These are phyloP conservation scores for Podarcis muralis DNA, from an alignment of 2,113 vertebrate genomes.

Conservation along the genomic window DNA sequence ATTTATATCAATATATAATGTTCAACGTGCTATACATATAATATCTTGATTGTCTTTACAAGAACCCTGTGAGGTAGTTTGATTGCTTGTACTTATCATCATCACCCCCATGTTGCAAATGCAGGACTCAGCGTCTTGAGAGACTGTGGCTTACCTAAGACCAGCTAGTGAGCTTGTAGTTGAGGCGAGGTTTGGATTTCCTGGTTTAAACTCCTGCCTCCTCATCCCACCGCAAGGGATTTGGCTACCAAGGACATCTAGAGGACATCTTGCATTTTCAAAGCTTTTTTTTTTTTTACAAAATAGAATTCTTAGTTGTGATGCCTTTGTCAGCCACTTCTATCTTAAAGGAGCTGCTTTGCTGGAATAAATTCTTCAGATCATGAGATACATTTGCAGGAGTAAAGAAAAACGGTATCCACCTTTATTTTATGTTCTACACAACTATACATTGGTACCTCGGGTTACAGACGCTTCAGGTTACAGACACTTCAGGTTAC, in stretches of 20 bases:
- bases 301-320: background rate
- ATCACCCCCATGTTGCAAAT: background rate
- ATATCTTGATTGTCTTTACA: background rate
- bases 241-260: background rate
- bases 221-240: background rate
- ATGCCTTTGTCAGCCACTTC: background rate
- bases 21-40: background rate
- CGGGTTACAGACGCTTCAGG: too few relatives aligned
- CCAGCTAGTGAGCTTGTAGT: background rate
- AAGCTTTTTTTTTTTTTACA: background rate
- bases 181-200: background rate
- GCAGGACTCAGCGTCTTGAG: background rate
- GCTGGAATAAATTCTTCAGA: background rate
- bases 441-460: too few relatives aligned
- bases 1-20: background rate
- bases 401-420: background rate
- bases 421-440: background rate
- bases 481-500: too few relatives aligned
- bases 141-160: background rate
- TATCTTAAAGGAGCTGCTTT: background rate
- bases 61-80: background rate
- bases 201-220: background rate
- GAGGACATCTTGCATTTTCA: background rate
- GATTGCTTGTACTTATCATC: background rate
- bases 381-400: background rate